A percentile compares a stretch with the other conserved stretches of the same genome.
These are phyloP conservation scores for Cyanocitta stelleri DNA, from an alignment of 2,113 vertebrate species.

Conservation along the genomic window DNA sequence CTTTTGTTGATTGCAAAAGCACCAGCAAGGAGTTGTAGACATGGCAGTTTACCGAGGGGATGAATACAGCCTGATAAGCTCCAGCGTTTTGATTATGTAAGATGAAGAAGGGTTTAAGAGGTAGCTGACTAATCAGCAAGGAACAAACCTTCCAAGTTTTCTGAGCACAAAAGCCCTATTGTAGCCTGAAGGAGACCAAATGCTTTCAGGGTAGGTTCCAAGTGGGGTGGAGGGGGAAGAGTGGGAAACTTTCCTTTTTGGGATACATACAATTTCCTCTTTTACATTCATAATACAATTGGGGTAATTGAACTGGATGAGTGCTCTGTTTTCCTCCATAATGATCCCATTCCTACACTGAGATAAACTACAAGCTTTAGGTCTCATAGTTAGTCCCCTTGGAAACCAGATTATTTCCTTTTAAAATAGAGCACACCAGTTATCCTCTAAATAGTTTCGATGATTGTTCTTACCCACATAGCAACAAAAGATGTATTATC, in stretches of 20 bases:
- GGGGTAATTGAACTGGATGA: conserved; percentile 32
- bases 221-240: conserved; percentile 27
- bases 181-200: conserved; percentile 14
- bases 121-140: neutral
- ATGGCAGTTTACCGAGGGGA: rapidly evolving
- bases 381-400: conserved; percentile 9
- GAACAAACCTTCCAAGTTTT: neutral
- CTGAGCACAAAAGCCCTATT: conserved; percentile 13
- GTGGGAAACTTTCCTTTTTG: conserved; percentile 47
- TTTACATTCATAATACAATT: conserved; percentile 36
- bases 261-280: conserved; percentile 53
- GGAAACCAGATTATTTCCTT: conserved; percentile 48
- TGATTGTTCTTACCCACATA: conserved; percentile 31
- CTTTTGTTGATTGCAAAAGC: neutral
- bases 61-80: neutral
- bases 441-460: conserved; percentile 10
- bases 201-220: conserved; percentile 37
- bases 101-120: neutral
- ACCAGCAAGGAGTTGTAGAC: neutral
- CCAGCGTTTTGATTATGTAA: neutral
- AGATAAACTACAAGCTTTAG: conserved; percentile 40
- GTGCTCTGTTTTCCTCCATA: conserved; percentile 4
- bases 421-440: conserved; percentile 49
- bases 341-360: conserved; percentile 14
- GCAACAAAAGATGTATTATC: conserved; percentile 55